Percentiles rank a stretch among this genome's conserved stretches.
phyloP scores from a whole-genome alignment of 2,888 invertebrate species.

The Parnassius mnemosyne region DNA sequence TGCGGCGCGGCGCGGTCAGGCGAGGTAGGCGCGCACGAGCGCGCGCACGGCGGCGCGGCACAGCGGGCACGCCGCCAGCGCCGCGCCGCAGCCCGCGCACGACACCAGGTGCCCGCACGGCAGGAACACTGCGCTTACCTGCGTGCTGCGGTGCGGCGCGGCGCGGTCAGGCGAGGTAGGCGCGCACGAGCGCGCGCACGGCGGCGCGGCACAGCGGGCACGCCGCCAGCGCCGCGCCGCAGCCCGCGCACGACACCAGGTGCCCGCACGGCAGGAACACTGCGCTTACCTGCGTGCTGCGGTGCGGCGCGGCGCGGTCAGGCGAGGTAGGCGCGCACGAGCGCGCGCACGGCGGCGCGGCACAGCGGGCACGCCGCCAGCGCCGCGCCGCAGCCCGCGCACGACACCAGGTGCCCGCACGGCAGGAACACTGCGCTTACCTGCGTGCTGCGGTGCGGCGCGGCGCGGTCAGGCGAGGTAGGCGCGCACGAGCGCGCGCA shows the following conservation, averaged over 20 bases:
- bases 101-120: conserved; percentile 91
- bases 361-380: conserved; percentile 95
- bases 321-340: conserved; percentile 87
- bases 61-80: conserved; percentile 93
- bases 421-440: too few species aligned
- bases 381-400: conserved; percentile 91
- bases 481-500: conserved; percentile 93
- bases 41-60: conserved; percentile 92
- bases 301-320: conserved; percentile 51
- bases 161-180: conserved; percentile 80
- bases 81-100: conserved; percentile 92
- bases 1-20: conserved; percentile 55
- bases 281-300: too few species aligned
- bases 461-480: conserved; percentile 75
- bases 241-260: conserved; percentile 89
- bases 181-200: conserved; percentile 93
- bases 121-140: too few species aligned
- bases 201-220: conserved; percentile 93
- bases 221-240: conserved; percentile 92
- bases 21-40: conserved; percentile 88
- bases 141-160: not conserved
- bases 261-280: conserved; percentile 87
- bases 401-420: conserved; percentile 93
- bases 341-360: conserved; percentile 89
- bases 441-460: too few species aligned